A percentile compares a stretch with the other conserved stretches of the same genome.
These are phyloP conservation scores for Poeciliopsis retropinna DNA, from an alignment of 2,113 vertebrate species.

Conservation along the genomic window DNA sequence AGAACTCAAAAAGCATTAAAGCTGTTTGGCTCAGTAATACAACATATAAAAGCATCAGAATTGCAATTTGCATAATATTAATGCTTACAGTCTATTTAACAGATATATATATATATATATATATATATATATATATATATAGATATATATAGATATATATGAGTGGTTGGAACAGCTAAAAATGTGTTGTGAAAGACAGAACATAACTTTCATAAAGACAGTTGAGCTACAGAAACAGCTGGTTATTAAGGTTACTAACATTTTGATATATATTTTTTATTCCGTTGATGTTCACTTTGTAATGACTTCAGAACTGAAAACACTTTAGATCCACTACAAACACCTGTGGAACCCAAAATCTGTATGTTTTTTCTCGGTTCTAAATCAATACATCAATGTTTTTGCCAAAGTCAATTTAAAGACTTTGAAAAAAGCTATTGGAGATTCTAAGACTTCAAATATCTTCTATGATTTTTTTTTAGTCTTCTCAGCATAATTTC, in stretches of 20 bases:
- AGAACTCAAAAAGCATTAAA: background rate
- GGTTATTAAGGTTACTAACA: background rate
- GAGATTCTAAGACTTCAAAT: no score
- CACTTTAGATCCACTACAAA: constrained; percentile 1
- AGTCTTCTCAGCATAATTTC: no score
- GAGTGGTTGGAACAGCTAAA: constrained; percentile 60
- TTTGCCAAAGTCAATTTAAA: constrained; percentile 32
- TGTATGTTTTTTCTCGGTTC: background rate
- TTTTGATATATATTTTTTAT: constrained; percentile 6
- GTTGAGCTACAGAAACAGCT: background rate
- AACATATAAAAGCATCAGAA: background rate
- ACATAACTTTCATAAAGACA: constrained; percentile 9
- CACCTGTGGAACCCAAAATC: constrained; percentile 31
- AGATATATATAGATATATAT: constrained; percentile 20
- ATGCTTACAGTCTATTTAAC: constrained; percentile 1
- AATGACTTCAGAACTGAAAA: constrained; percentile 18
- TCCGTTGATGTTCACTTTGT: background rate
- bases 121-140: constrained; percentile 10
- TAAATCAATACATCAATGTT: constrained; percentile 3
- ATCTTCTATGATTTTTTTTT: no score
- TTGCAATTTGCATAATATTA: background rate
- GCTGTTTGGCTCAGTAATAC: background rate
- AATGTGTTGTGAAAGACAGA: constrained; percentile 41
- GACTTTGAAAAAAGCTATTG: no score
- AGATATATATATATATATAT: constrained; percentile 17